Evolutionary conservation across 2,797 vertebrate genomes (phyloP), one percentile per base, ranked within the genome.

Genomic region (Mus minutoides): DNA sequence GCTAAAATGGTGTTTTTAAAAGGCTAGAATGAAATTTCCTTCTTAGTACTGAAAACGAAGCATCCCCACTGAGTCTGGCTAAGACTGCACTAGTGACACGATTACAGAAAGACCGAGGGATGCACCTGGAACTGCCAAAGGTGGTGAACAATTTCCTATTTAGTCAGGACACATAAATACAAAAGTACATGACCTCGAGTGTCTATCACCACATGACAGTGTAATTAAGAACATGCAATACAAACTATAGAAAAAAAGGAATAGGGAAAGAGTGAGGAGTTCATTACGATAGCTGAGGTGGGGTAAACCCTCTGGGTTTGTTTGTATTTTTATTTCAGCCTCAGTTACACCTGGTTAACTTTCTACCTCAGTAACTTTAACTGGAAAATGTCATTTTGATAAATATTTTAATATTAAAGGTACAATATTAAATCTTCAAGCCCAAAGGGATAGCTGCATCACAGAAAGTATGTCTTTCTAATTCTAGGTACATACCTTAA

Each of bases 321-420:
- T 56, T 26, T 80, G 21, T 40, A 43, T 60, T 4, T 62, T 43
- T 17, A 90, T 79, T 95, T 95, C 92, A 94, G 88, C 77, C 82
- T 95, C 86, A 92, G 40, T 29, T 79, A 88, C 91, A 91, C 71
- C 75, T 96, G 52, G 46, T 73, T 86, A 95, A 95, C 79, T 95
- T 94, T 80, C 67, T 56, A 75, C 67, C 62, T 22, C 89, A 78
- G 92, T 78, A 89, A 94, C 9, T 75, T 87, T 87, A 94, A 97
- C 34, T 88, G 54, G 54, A 83, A 97, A 79, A 0, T 83, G 49
- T 94, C 88, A 88, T 87, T 95, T 37, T 82, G 69, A 94, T 83
- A 14, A 79, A 9, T 92, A 84, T 95, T 88, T 91, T 88, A 77
- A 37, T 62, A 54, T 6, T 73, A 73, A 62, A 46, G 24, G 52